Evolutionary conservation across 1,140 invertebrate species (phyloP).

Genomic region (Venturia canescens): DNA sequence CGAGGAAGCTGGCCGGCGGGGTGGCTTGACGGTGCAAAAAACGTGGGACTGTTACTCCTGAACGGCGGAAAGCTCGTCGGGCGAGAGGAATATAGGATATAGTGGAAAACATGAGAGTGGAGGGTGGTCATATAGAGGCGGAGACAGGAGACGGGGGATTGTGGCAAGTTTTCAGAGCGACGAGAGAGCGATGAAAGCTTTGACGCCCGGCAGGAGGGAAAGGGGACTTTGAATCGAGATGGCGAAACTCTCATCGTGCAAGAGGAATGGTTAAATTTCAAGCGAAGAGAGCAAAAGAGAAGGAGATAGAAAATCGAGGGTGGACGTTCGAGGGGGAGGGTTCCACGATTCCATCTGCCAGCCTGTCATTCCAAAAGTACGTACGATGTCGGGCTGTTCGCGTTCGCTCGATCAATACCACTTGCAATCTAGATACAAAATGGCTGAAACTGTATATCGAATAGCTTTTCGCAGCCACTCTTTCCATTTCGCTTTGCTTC

Average conservation of each 20-base stretch:
- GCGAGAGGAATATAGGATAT: slow-evolving; percentile 62
- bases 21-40: slow-evolving; percentile 32
- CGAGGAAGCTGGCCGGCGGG: slow-evolving; percentile 35
- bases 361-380: slow-evolving; percentile 76
- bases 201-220: slow-evolving; percentile 42
- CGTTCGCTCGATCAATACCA: slow-evolving; percentile 74
- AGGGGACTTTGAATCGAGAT: slow-evolving; percentile 46
- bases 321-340: slow-evolving; percentile 58
- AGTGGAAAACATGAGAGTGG: slow-evolving; percentile 14
- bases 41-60: slow-evolving; percentile 29
- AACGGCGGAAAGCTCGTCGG: slow-evolving; percentile 53
- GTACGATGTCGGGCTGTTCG: slow-evolving; percentile 71
- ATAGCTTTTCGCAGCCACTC: slow-evolving; percentile 31
- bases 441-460: slow-evolving; percentile 64
- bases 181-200: slow-evolving; percentile 52
- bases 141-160: slow-evolving; percentile 62
- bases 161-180: slow-evolving; percentile 52
- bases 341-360: slow-evolving; percentile 76
- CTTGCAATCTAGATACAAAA: slow-evolving; percentile 76
- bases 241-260: slow-evolving; percentile 23
- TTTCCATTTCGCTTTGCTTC: slow-evolving; percentile 14
- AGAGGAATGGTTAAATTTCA: slow-evolving; percentile 39
- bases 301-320: slow-evolving; percentile 54
- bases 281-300: slow-evolving; percentile 43
- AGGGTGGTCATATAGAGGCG: slow-evolving; percentile 65